Evolutionary conservation across 2,888 invertebrate genomes (phyloP), one percentile per base, ranked within the genome.

Genomic region (Chloroclystis v-ata): DNA sequence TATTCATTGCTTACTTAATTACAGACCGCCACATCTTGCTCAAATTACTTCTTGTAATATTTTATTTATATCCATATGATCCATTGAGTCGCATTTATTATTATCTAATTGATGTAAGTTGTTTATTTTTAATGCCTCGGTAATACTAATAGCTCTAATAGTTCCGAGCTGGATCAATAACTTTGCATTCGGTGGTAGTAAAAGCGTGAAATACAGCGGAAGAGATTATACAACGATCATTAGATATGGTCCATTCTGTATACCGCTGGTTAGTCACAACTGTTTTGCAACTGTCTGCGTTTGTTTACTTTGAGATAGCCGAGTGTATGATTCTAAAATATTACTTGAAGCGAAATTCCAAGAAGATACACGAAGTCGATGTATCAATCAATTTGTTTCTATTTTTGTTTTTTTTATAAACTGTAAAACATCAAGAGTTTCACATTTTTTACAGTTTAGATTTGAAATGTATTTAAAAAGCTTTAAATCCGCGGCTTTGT

Each of bases 221-320:
- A 46, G 45, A 46, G 47, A 35, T 57, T 57, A 51, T 57, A 56
- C 48, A 59, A 55, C 44, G 48, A 28, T 12, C 24, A 20, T 52
- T 47, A 35, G 49, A 39, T 33, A 50, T 43, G 49, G 49, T 40
- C 43, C 42, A 40, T 44, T 55, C 47, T 32, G 25, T 11, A 6
- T 7, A 8, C 20, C 35, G 52, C 54, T 56, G 56, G 58, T 55
- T 56, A 58, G 55, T 50, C 55, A 47, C 45, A 46, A 48, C 47
- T 28, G 43, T 60, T 54, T 60, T 29, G 52, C 50, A 60, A 60
- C 41, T 29, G 51, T 50, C 28, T 43, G 37, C 37, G 46, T 37
- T 29, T 54, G 39, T 54, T 56, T 54, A 35, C 49, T 51, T 55
- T 44, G 49, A 39, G 32, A 30, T 20, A 28, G 42, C 28, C 12